Conservation (phyloP, 1,140 invertebrate species). For the Thaumatotibia leucotreta region DNA sequence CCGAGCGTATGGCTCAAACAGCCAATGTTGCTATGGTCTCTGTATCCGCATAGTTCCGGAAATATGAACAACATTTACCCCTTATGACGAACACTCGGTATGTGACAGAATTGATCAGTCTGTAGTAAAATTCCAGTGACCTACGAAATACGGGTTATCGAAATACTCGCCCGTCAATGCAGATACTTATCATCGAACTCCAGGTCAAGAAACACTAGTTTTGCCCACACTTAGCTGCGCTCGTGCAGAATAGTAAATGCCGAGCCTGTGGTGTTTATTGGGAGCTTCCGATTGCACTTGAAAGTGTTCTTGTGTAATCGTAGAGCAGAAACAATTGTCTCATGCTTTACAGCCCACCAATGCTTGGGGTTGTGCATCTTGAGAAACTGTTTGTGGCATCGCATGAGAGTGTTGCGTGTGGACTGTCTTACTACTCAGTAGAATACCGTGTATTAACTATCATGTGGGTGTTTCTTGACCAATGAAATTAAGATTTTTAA, state of each 20-base stretch:
- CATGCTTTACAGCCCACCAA: neutral
- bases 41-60: neutral
- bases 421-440: too few species aligned
- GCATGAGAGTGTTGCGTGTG: neutral
- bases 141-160: neutral
- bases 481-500: too few species aligned
- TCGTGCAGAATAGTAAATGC: neutral
- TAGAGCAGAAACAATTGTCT: neutral
- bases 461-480: too few species aligned
- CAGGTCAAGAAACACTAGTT: neutral
- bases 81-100: too few species aligned
- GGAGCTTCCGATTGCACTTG: constrained; percentile 1
- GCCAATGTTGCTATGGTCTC: neutral
- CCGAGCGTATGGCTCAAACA: neutral
- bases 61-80: neutral
- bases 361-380: neutral
- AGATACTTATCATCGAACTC: neutral
- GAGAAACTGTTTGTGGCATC: neutral
- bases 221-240: neutral
- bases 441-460: too few species aligned
- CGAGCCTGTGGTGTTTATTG: neutral
- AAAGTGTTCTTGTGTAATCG: constrained; percentile 12
- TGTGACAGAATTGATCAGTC: too few species aligned
- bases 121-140: neutral
- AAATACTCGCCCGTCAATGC: neutral